Conservation (phyloP, 2,888 invertebrate genomes). For the Glyphotaelius pellucidus region DNA sequence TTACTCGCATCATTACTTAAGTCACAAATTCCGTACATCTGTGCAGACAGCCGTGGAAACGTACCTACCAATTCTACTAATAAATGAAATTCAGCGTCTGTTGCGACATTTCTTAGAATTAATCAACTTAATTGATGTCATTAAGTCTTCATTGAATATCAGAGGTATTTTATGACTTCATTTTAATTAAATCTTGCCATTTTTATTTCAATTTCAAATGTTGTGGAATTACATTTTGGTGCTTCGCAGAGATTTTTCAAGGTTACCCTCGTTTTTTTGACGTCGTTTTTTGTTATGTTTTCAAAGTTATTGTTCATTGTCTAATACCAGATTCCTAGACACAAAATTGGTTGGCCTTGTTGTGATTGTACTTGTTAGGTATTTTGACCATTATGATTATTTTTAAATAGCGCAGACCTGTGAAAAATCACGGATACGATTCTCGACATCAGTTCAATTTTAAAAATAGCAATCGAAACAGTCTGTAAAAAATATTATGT, state of each 20-base stretch:
- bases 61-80: background rate
- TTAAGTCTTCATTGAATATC: background rate
- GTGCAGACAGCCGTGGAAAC: background rate
- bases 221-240: background rate
- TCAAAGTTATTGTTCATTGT: background rate
- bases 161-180: background rate
- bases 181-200: background rate
- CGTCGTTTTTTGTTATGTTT: background rate
- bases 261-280: background rate
- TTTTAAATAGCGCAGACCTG: too few relatives aligned
- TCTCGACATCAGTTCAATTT: too few relatives aligned
- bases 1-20: background rate
- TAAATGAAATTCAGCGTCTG: background rate
- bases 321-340: background rate
- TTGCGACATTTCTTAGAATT: background rate
- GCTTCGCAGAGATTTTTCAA: background rate
- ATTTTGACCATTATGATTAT: too few relatives aligned
- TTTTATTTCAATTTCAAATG: background rate
- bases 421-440: too few relatives aligned
- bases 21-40: background rate
- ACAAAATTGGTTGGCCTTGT: too few relatives aligned
- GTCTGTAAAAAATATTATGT: too few relatives aligned
- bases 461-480: too few relatives aligned
- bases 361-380: too few relatives aligned
- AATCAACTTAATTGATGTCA: background rate